Evolutionary conservation across 1,140 invertebrate species (phyloP).

Genomic region (Penaeus japonicus): DNA sequence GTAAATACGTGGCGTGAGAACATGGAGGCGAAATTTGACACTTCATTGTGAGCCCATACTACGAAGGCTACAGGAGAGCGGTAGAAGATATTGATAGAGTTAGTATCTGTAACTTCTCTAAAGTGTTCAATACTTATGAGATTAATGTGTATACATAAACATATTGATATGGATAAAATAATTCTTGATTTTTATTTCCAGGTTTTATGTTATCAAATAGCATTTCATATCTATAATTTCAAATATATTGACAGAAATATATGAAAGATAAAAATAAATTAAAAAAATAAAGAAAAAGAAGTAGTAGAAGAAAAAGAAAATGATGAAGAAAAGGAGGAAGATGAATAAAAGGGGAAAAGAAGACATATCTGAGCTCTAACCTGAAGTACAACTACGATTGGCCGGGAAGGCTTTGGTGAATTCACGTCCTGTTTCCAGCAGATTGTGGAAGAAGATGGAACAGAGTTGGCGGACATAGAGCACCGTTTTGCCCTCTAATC

Average conservation of each 20-base stretch:
- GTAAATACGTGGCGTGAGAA: conserved; percentile 92
- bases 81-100: not conserved
- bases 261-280: no score
- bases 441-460: conserved; percentile 86
- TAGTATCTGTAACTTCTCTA: not conserved
- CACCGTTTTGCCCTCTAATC: conserved; percentile 85
- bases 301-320: not conserved
- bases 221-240: no score
- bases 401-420: conserved; percentile 83
- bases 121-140: not conserved
- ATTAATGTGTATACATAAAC: not conserved
- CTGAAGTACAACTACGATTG: conserved; percentile 76
- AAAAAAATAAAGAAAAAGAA: no score
- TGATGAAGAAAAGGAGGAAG: not conserved
- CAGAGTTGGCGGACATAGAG: conserved; percentile 85
- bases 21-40: conserved; percentile 81
- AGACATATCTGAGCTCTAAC: conserved; percentile 62
- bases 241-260: no score
- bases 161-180: not conserved
- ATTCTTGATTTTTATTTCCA: not conserved
- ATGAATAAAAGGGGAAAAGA: not conserved
- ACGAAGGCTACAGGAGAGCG: conserved; percentile 75
- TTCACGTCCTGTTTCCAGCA: conserved; percentile 86
- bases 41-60: conserved; percentile 89
- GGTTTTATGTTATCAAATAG: no score